phyloP scores from a whole-genome alignment of 2,888 invertebrate genomes.

The Apamea monoglypha region DNA sequence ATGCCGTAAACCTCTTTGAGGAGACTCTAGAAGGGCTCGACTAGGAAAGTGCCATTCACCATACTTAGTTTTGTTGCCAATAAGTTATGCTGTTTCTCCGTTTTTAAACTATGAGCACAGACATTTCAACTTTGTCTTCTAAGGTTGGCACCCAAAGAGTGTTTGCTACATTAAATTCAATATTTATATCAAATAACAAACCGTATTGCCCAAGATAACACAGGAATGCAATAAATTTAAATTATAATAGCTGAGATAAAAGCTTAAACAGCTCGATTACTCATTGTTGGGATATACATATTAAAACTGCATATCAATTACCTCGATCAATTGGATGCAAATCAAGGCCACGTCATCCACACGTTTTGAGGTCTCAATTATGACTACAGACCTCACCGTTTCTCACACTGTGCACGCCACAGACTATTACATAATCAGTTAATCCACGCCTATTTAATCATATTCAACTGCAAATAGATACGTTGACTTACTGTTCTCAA shows the following conservation, averaged over 20 bases:
- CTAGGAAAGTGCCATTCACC: not conserved
- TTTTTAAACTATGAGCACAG: not conserved
- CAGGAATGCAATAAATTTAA: conserved; percentile 36
- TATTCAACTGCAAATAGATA: conserved; percentile 57
- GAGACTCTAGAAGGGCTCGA: not conserved
- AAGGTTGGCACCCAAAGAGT: not conserved
- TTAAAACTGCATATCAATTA: conserved; percentile 40
- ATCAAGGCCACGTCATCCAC: conserved; percentile 45
- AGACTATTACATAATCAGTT: conserved; percentile 68
- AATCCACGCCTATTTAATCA: conserved; percentile 73
- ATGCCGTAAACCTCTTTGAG: not conserved
- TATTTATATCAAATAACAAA: conserved; percentile 5
- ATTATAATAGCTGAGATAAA: conserved; percentile 34
- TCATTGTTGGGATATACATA: conserved; percentile 38
- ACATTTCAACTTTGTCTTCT: not conserved
- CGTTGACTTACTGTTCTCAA: conserved; percentile 55
- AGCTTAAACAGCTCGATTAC: conserved; percentile 33
- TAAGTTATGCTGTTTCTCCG: not conserved
- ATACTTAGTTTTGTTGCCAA: not conserved
- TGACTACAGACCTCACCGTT: conserved; percentile 33
- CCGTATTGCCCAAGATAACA: not conserved
- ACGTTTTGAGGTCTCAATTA: conserved; percentile 59
- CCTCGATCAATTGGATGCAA: conserved; percentile 50
- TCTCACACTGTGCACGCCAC: conserved; percentile 58
- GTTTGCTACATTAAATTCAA: conserved; percentile 12